Evolutionary conservation across 2,113 vertebrate species (phyloP).

Genomic region (Prolemur simus): DNA sequence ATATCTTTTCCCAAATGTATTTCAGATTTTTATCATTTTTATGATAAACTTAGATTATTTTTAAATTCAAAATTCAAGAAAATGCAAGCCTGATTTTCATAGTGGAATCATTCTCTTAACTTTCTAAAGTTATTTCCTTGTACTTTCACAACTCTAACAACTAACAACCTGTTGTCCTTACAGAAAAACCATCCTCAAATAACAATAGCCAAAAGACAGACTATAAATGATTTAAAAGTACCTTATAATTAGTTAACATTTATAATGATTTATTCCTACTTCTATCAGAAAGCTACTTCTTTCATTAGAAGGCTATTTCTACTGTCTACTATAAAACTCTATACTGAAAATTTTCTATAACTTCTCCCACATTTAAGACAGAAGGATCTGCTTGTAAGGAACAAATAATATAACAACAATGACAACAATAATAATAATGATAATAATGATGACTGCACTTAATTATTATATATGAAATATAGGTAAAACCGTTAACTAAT

Average conservation of each 20-base stretch:
- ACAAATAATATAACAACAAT: neutral
- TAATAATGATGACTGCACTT: neutral
- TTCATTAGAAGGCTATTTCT: conserved; percentile 2
- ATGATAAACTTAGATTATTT: neutral
- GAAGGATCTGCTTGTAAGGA: conserved; percentile 27
- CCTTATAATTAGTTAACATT: neutral
- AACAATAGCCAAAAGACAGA: neutral
- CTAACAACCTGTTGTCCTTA: neutral
- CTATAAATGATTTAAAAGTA: conserved; percentile 10
- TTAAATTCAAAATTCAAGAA: neutral
- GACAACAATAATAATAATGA: neutral
- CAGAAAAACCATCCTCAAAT: neutral
- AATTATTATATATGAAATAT: neutral
- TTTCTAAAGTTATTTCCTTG: neutral
- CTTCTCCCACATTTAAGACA: neutral
- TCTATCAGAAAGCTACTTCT: neutral
- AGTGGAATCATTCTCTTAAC: neutral
- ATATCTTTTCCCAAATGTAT: neutral
- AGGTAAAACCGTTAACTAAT: neutral
- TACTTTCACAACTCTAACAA: neutral
- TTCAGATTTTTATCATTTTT: neutral
- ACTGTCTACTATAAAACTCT: neutral
- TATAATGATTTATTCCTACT: conserved; percentile 16
- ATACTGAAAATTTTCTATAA: conserved; percentile 31
- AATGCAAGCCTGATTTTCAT: neutral